Evolutionary conservation across 2,888 invertebrate genomes (phyloP).

Genomic region (Eristalinus aeneus): DNA sequence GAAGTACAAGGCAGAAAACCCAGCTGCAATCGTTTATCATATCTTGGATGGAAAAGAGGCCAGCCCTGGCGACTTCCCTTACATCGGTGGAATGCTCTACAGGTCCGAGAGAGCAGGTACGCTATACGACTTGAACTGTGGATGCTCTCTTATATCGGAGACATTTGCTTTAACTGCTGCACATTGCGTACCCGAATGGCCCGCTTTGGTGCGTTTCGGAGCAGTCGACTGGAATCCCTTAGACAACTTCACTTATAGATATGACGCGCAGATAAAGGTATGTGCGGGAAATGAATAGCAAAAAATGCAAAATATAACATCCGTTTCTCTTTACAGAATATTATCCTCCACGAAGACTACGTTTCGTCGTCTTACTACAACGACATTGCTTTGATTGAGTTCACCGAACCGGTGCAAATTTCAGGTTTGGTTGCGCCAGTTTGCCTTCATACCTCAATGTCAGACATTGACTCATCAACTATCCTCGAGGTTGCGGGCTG

Average conservation of each 20-base stretch:
- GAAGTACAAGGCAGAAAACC: constrained; percentile 42
- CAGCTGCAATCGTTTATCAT: constrained; percentile 71
- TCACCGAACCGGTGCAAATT: constrained; percentile 34
- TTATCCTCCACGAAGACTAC: constrained; percentile 75
- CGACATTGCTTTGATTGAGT: neutral
- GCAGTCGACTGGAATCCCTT: constrained; percentile 72
- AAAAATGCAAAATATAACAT: neutral
- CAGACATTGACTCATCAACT: constrained; percentile 72
- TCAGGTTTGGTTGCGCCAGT: constrained; percentile 71
- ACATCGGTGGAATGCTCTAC: constrained; percentile 77
- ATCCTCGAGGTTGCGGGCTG: constrained; percentile 76
- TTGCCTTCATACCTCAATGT: constrained; percentile 73
- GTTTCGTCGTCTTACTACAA: constrained; percentile 70
- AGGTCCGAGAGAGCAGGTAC: constrained; percentile 63
- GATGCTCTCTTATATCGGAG: constrained; percentile 76
- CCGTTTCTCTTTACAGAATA: constrained; percentile 68
- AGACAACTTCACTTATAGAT: constrained; percentile 24
- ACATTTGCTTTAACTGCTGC: constrained; percentile 77
- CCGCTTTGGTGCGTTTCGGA: constrained; percentile 76
- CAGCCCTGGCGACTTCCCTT: constrained; percentile 75
- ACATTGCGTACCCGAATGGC: constrained; percentile 75
- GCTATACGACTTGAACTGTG: constrained; percentile 73
- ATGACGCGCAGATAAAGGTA: constrained; percentile 66
- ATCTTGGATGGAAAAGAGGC: constrained; percentile 76
- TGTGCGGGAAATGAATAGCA: too few species aligned